Base-by-base conservation (phyloP, 1,140 invertebrate genomes). In the Platyscapa corneri region DNA sequence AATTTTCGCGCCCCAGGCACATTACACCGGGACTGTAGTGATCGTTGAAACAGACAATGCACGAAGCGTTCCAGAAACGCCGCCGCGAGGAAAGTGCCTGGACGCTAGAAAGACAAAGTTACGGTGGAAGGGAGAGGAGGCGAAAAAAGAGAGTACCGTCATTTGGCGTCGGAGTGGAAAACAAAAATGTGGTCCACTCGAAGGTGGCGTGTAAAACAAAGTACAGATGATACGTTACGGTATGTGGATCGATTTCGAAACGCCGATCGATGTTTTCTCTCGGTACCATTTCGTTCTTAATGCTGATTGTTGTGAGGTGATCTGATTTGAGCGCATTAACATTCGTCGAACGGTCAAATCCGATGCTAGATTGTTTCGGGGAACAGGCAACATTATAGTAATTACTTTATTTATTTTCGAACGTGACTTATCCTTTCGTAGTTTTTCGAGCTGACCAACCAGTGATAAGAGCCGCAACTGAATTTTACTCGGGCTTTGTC, bases 361-460 rank as follows among this genome's bases (percentile, higher is more conserved):
- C 37, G 67, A 70, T 70, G 1, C 34, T 5, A 70, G 30, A 20
- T 70, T 37, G 67, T 74, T 74, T 74, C 37, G 39, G 70, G 7
- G 39, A 74, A 74, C 8, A 74, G 39, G 27, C 23, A 74, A 34
- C 39, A 74, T 74, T 42, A 42, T 3, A 74, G 20, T 42, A 74
- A 74, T 74, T 42, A 42, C 70, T 74, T 74, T 32, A 74, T 74
- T 74, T 74, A n/a, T 18, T 74, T 74, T 74, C 39, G 23, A 74
- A 74, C 37, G 70, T 39, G 23, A 39, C 37, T 0, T n/a, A n/a
- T 74, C 39, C 37, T 1, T 42, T 42, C 18, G 0, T 72, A 3
- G 18, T 14, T 72, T 39, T 72, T 42, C 10, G 10, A 42, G 37
- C 37, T 42, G 8, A 74, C 8, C n/a, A 14, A 42, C 7, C 37